phyloP scores from a whole-genome alignment of 2,113 vertebrate genomes.

The Periophthalmus modestus region DNA sequence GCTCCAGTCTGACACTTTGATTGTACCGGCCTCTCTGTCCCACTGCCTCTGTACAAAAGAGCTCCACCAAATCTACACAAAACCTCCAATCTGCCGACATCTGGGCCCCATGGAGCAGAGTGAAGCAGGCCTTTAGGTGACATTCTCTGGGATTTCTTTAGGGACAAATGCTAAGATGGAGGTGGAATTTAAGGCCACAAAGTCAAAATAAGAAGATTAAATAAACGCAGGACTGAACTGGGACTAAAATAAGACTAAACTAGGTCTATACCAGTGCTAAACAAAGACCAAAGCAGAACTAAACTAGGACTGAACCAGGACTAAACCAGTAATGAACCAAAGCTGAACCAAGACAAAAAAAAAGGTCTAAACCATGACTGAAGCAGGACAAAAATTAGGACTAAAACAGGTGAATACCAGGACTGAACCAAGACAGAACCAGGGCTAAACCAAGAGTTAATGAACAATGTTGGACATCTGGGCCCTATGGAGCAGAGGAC shows the following conservation, averaged over 20 bases:
- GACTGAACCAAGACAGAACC: too few relatives aligned
- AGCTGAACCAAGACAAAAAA: too few relatives aligned
- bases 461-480: too few relatives aligned
- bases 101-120: slow-evolving; percentile 30
- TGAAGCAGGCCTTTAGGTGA: slow-evolving; percentile 5
- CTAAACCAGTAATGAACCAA: too few relatives aligned
- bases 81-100: slow-evolving; percentile 57
- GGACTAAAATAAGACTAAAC: neutral
- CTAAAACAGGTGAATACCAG: too few relatives aligned
- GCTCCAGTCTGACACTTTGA: slow-evolving; percentile 69
- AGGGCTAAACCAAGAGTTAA: too few relatives aligned
- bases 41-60: slow-evolving; percentile 69
- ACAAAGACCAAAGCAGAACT: too few relatives aligned
- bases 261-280: neutral
- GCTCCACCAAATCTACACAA: slow-evolving; percentile 39
- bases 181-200: neutral
- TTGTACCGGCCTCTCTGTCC: slow-evolving; percentile 67
- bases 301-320: too few relatives aligned
- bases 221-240: neutral
- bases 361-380: too few relatives aligned
- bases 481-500: too few relatives aligned
- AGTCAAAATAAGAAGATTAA: neutral
- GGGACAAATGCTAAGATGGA: slow-evolving; percentile 2
- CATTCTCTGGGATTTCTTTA: slow-evolving; percentile 7
- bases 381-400: too few relatives aligned